These are phyloP conservation scores for Xylocampa areola DNA, from an alignment of 2,888 invertebrate genomes.

Conservation along the genomic window DNA sequence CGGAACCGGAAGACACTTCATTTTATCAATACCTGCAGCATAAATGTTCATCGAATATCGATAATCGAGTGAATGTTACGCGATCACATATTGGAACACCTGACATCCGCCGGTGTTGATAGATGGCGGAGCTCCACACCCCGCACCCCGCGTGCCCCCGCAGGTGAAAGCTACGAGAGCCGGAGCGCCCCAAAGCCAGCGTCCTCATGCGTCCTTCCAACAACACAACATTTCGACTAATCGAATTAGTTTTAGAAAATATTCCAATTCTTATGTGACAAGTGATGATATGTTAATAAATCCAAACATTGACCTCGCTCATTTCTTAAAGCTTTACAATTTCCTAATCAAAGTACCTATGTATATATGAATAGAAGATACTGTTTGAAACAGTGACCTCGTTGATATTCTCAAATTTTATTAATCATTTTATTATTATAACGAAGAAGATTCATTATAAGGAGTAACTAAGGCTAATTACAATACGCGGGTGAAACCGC, in stretches of 20 bases:
- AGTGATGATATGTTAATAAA: conserved; percentile 4
- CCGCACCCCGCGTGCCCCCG: conserved; percentile 22
- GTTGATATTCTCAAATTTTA: conserved; percentile 1
- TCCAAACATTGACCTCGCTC: conserved; percentile 12
- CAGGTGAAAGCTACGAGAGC: conserved; percentile 52
- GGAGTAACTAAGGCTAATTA: too few species aligned
- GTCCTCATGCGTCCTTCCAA: conserved; percentile 45
- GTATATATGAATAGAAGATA: conserved; percentile 9
- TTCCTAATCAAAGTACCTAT: conserved; percentile 16
- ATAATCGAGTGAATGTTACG: conserved; percentile 29
- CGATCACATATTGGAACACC: conserved; percentile 34
- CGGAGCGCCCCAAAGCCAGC: conserved; percentile 30
- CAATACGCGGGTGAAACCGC: too few species aligned
- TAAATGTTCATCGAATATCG: neutral
- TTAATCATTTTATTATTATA: conserved; percentile 2
- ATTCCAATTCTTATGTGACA: conserved; percentile 11
- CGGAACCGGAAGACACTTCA: neutral
- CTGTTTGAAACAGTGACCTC: conserved; percentile 16
- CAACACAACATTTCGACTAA: conserved; percentile 30
- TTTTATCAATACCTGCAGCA: neutral
- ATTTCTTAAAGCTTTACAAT: conserved; percentile 18
- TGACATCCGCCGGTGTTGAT: conserved; percentile 42
- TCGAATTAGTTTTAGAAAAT: conserved; percentile 41
- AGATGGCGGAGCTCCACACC: conserved; percentile 32
- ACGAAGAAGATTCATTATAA: conserved; percentile 9